These are phyloP conservation scores for Drepana arcuata DNA, from an alignment of 1,140 invertebrate genomes.

Conservation along the genomic window DNA sequence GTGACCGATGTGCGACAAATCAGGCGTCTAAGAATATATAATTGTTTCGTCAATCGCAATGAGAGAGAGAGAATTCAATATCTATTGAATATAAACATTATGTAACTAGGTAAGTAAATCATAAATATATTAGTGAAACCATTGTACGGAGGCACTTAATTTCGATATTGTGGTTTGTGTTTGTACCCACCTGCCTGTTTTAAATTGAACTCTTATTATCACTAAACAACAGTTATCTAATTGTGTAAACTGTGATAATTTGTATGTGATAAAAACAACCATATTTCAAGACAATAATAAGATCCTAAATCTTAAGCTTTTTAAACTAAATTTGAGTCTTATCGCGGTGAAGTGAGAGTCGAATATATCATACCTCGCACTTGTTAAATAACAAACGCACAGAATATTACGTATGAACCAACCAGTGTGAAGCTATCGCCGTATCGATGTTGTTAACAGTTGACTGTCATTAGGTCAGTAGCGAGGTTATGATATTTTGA, in stretches of 20 bases:
- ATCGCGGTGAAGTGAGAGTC: neutral
- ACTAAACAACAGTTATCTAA: constrained; percentile 9
- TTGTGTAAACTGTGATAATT: too few relatives aligned
- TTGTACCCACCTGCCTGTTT: too few relatives aligned
- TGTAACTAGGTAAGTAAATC: too few relatives aligned
- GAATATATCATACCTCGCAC: neutral
- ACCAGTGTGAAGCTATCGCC: constrained; percentile 31
- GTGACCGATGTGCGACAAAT: neutral
- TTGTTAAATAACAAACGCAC: constrained; percentile 8
- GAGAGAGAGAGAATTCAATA: too few relatives aligned
- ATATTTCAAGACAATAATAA: constrained; percentile 6
- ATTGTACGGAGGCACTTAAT: too few relatives aligned
- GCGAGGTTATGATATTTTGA: constrained; percentile 36
- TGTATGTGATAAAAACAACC: constrained; percentile 4
- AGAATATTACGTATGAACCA: constrained; percentile 12
- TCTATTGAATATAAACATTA: too few relatives aligned
- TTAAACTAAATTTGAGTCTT: constrained; percentile 1
- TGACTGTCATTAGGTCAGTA: constrained; percentile 34
- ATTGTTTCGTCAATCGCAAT: too few relatives aligned
- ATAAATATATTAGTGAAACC: too few relatives aligned
- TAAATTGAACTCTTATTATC: constrained; percentile 4
- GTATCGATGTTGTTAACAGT: constrained; percentile 18
- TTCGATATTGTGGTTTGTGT: too few relatives aligned
- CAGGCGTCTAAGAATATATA: too few relatives aligned
- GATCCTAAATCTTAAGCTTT: neutral